Conservation (phyloP, 2,113 vertebrate species). For the Zosterops pallidus region DNA sequence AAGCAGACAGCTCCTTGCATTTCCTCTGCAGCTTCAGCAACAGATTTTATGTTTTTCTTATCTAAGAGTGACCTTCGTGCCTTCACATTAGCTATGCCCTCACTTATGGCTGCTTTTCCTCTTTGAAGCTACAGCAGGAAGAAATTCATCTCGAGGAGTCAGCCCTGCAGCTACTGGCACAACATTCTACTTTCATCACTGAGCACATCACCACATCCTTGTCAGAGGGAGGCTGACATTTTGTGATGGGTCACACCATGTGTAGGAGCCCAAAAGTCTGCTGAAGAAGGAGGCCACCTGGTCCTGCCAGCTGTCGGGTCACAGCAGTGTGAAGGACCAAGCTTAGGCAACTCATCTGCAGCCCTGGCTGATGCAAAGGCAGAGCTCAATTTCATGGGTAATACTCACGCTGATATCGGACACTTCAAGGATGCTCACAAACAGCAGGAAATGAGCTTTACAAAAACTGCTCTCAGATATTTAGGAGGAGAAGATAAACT, state of each 20-base stretch:
- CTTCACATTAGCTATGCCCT: conserved; percentile 14
- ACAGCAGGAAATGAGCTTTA: background rate
- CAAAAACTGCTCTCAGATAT: background rate
- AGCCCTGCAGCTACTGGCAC: conserved; percentile 42
- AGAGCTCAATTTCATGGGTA: conserved; percentile 10
- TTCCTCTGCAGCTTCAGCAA: background rate
- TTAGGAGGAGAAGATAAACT: background rate
- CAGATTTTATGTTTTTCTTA: background rate
- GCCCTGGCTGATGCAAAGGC: background rate
- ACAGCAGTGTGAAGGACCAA: background rate
- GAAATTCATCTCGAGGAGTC: background rate
- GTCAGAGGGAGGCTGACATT: background rate
- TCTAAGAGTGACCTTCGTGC: conserved; percentile 47
- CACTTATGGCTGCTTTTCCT: background rate
- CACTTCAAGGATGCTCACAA: background rate
- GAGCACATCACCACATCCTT: background rate
- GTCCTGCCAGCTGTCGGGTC: background rate
- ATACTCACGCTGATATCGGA: background rate
- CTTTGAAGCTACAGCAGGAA: conserved; percentile 38
- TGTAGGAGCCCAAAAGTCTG: background rate
- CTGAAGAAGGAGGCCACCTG: background rate
- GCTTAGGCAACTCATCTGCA: background rate
- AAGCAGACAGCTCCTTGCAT: background rate
- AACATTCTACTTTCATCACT: background rate
- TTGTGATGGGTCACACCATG: background rate